Evolutionary conservation across 2,888 invertebrate species (phyloP).

Genomic region (Digitonthophagus gazella): DNA sequence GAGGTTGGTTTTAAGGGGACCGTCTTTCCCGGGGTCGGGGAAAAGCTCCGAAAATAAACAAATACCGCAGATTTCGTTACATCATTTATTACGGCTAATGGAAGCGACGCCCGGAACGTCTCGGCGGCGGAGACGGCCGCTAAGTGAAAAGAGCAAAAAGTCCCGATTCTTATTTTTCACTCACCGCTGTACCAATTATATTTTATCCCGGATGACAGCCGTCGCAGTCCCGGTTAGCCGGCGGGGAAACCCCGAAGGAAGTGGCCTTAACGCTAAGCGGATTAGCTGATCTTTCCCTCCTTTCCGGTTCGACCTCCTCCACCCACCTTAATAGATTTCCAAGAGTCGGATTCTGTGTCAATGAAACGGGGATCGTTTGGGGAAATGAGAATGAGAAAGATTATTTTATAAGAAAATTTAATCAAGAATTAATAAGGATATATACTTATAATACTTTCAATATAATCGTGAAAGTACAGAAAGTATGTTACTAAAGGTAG

Average conservation of each 20-base stretch:
- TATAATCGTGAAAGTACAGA: too few relatives aligned
- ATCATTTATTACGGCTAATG: slow-evolving; percentile 48
- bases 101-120: slow-evolving; percentile 38
- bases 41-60: slow-evolving; percentile 37
- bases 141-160: background rate
- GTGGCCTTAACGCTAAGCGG: slow-evolving; percentile 36
- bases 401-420: too few relatives aligned
- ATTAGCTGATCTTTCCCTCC: slow-evolving; percentile 36
- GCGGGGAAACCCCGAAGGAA: slow-evolving; percentile 3
- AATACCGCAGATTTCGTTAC: slow-evolving; percentile 43
- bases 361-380: background rate
- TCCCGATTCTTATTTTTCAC: slow-evolving; percentile 28
- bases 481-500: too few relatives aligned
- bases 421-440: too few relatives aligned
- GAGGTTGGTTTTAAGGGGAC: background rate
- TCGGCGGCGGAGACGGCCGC: slow-evolving; percentile 19
- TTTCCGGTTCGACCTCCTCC: background rate
- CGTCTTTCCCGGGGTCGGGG: background rate
- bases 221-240: background rate
- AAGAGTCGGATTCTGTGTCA: background rate
- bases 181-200: slow-evolving; percentile 27
- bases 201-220: slow-evolving; percentile 25
- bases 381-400: too few relatives aligned
- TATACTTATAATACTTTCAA: too few relatives aligned
- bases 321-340: background rate